Percentiles rank a stretch among this genome's conserved stretches.
Evolutionary conservation across 2,888 invertebrate species (phyloP).

Genomic region (Polylopha cassiicola): DNA sequence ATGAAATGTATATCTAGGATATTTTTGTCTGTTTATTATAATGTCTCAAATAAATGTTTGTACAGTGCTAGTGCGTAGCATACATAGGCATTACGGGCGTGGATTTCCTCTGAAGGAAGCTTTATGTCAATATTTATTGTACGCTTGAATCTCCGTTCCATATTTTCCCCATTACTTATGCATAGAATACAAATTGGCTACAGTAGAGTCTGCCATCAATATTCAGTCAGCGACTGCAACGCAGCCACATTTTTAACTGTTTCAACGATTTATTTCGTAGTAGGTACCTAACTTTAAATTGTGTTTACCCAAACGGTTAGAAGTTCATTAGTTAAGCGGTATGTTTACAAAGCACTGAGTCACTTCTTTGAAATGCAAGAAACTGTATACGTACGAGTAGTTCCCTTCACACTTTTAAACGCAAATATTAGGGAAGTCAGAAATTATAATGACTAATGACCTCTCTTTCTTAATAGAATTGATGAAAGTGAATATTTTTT

Average conservation of each 20-base stretch:
- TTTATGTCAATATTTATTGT: constrained; percentile 61
- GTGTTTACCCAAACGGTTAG: constrained; percentile 13
- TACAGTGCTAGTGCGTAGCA: constrained; percentile 18
- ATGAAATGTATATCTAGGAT: too few relatives aligned
- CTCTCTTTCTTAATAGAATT: too few relatives aligned
- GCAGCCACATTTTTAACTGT: constrained; percentile 24
- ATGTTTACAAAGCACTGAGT: constrained; percentile 14
- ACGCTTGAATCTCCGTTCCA: constrained; percentile 56
- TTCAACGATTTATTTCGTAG: constrained; percentile 19
- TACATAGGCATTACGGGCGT: constrained; percentile 16
- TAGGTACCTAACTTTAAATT: constrained; percentile 16
- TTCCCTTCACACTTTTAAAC: too few relatives aligned
- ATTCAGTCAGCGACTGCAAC: constrained; percentile 51
- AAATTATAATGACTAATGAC: too few relatives aligned
- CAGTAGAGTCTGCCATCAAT: constrained; percentile 61
- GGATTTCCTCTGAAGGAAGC: constrained; percentile 23
- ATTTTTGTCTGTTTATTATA: too few relatives aligned
- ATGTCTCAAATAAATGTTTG: constrained; percentile 18
- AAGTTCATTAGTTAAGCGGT: constrained; percentile 3
- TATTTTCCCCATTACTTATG: constrained; percentile 73
- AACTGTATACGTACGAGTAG: too few relatives aligned
- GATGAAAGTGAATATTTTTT: too few relatives aligned
- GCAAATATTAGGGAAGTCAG: too few relatives aligned
- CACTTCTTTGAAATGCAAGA: constrained; percentile 15
- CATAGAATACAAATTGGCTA: constrained; percentile 73